A percentile compares a stretch with the other conserved stretches of the same genome.
phyloP scores from a whole-genome alignment of 2,797 vertebrate genomes.

The Silurus lanzhouensis region DNA sequence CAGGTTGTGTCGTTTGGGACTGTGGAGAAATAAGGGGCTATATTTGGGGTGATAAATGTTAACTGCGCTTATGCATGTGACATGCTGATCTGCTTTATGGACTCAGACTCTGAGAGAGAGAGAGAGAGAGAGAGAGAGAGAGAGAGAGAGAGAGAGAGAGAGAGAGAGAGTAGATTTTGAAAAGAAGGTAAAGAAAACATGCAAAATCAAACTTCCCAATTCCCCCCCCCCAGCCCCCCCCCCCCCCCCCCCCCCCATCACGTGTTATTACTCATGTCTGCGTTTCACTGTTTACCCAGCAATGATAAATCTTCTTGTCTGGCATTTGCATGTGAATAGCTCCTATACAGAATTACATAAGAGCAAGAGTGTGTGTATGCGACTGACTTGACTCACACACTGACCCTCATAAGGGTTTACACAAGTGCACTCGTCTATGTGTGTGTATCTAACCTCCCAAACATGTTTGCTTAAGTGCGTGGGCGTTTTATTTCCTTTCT shows the following conservation, averaged over 20 bases:
- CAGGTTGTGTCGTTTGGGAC: slow-evolving; percentile 57
- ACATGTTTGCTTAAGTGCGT: slow-evolving; percentile 27
- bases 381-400: slow-evolving; percentile 10
- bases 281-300: slow-evolving; percentile 67
- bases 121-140: slow-evolving; percentile 51
- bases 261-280: slow-evolving; percentile 53
- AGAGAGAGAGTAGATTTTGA: slow-evolving; percentile 69
- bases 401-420: slow-evolving; percentile 35
- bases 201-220: slow-evolving; percentile 71
- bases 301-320: slow-evolving; percentile 77
- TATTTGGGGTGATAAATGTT: slow-evolving; percentile 79
- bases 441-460: slow-evolving; percentile 19
- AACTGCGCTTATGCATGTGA: slow-evolving; percentile 76
- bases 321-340: slow-evolving; percentile 55
- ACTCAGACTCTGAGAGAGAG: slow-evolving; percentile 64
- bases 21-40: slow-evolving; percentile 63
- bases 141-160: slow-evolving; percentile 53
- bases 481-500: slow-evolving; percentile 24
- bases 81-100: slow-evolving; percentile 70
- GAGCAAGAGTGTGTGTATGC: slow-evolving; percentile 16
- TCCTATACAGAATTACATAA: slow-evolving; percentile 61
- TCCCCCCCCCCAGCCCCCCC: slow-evolving; percentile 50
- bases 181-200: slow-evolving; percentile 72
- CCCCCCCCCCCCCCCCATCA: slow-evolving; percentile 50
- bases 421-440: slow-evolving; percentile 56